These are phyloP conservation scores for Folsomia manolachei DNA, from an alignment of 2,888 invertebrate genomes.

Conservation along the genomic window DNA sequence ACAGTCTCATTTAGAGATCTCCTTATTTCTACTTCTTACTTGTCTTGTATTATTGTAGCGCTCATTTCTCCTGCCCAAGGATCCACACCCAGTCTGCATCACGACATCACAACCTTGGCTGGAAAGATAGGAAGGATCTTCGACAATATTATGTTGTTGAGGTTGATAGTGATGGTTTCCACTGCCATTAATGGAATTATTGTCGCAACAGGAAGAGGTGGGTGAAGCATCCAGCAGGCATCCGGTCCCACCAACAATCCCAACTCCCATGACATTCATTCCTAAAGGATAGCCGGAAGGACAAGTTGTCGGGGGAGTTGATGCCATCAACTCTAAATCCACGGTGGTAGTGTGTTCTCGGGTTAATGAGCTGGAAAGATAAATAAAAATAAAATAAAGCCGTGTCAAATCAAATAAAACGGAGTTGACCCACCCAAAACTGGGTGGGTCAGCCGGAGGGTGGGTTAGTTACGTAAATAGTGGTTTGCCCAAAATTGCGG, in stretches of 20 bases:
- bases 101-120: conserved; percentile 41
- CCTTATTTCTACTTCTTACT: too few species aligned
- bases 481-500: background rate
- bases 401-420: background rate
- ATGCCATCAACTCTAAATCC: conserved; percentile 42
- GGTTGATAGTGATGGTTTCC: background rate
- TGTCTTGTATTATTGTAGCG: conserved; percentile 16
- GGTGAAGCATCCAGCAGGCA: conserved; percentile 23
- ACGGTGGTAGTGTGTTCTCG: conserved; percentile 43
- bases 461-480: too few species aligned
- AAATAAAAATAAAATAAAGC: background rate
- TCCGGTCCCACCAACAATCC: background rate
- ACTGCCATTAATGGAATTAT: too few species aligned
- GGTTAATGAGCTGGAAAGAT: conserved; percentile 33
- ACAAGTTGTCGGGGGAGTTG: conserved; percentile 29
- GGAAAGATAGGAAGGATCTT: conserved; percentile 28
- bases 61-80: conserved; percentile 12
- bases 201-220: conserved; percentile 7
- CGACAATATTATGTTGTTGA: conserved; percentile 7
- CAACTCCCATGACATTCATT: too few species aligned
- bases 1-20: too few species aligned
- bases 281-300: conserved; percentile 12
- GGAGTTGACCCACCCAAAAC: too few species aligned
- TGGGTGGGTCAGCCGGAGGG: too few species aligned
- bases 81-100: conserved; percentile 32